Conservation (phyloP, 2,797 vertebrate genomes). For the Loris lydekkerianus region DNA sequence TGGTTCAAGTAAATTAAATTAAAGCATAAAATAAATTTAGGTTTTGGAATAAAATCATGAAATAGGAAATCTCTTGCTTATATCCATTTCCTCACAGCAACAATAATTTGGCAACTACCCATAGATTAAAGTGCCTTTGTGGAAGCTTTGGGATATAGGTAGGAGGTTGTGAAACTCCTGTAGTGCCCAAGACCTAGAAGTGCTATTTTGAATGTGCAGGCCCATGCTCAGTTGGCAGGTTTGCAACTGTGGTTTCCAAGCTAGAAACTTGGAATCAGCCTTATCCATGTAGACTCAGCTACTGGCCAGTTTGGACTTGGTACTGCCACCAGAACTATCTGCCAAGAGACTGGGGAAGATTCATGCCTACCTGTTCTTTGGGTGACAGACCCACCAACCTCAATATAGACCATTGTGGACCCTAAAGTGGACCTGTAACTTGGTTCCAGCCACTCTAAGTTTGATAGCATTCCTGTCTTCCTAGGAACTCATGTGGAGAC, state of each 20-base stretch:
- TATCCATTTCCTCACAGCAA: not conserved
- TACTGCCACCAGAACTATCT: not conserved
- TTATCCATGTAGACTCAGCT: not conserved
- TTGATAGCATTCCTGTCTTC: not conserved
- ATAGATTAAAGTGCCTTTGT: not conserved
- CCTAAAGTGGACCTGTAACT: not conserved
- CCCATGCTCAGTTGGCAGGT: not conserved
- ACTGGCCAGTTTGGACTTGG: not conserved
- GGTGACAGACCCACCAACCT: not conserved
- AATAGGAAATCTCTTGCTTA: not conserved
- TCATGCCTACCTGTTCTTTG: accelerated
- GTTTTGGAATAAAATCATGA: not conserved
- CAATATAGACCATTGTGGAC: too few relatives aligned
- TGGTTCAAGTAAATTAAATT: not conserved
- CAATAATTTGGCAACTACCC: not conserved
- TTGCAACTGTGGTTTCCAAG: not conserved
- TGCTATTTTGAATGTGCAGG: not conserved
- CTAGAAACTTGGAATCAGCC: not conserved
- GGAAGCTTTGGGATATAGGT: not conserved
- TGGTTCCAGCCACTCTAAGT: not conserved
- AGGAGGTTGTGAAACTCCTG: not conserved
- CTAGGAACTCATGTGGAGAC: not conserved
- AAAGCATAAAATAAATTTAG: not conserved
- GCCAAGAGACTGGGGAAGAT: not conserved
- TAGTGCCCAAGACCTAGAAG: not conserved